Percentiles rank a stretch among this genome's conserved stretches.
These are phyloP conservation scores for Pocillopora damicornis DNA, from an alignment of 64 coral and sea anemone genomes.

Conservation along the genomic window DNA sequence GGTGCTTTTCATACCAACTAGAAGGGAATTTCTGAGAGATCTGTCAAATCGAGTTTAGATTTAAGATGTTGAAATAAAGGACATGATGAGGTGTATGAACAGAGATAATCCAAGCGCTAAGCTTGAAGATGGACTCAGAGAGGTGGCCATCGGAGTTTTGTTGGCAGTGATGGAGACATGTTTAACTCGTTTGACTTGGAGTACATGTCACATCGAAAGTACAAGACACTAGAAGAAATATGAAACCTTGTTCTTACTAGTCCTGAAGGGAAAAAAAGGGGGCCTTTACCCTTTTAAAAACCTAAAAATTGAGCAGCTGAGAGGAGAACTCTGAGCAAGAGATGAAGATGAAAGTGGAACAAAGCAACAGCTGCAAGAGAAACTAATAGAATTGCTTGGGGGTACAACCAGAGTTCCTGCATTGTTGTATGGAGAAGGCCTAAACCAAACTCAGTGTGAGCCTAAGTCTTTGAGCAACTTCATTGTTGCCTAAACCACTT, in stretches of 20 bases:
- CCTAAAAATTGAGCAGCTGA: constrained; percentile 7
- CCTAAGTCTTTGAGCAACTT: constrained; percentile 8
- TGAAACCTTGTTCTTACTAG: background rate
- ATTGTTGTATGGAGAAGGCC: constrained; percentile 1
- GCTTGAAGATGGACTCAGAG: constrained; percentile 26
- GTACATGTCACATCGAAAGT: background rate
- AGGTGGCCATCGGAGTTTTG: constrained; percentile 15
- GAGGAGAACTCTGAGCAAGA: constrained; percentile 7
- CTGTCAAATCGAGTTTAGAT: background rate
- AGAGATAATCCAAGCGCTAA: constrained; percentile 18
- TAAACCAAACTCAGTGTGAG: constrained; percentile 14
- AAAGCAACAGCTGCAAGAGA: constrained; percentile 19
- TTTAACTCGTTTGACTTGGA: background rate
- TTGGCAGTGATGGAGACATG: constrained; percentile 21
- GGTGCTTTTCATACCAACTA: constrained; percentile 3
- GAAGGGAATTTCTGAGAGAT: constrained; percentile 15
- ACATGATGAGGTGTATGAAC: constrained; percentile 33
- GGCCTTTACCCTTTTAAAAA: background rate
- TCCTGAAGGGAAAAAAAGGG: constrained; percentile 3
- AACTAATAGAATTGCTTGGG: constrained; percentile 3
- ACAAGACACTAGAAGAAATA: constrained; percentile 25
- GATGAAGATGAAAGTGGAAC: background rate
- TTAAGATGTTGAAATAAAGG: background rate
- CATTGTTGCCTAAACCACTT: constrained; percentile 32
- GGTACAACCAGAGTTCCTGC: constrained; percentile 28